A percentile compares a stretch with the other conserved stretches of the same genome.
Conservation (phyloP, 1,140 invertebrate genomes). For the Callitettix versicolor region DNA sequence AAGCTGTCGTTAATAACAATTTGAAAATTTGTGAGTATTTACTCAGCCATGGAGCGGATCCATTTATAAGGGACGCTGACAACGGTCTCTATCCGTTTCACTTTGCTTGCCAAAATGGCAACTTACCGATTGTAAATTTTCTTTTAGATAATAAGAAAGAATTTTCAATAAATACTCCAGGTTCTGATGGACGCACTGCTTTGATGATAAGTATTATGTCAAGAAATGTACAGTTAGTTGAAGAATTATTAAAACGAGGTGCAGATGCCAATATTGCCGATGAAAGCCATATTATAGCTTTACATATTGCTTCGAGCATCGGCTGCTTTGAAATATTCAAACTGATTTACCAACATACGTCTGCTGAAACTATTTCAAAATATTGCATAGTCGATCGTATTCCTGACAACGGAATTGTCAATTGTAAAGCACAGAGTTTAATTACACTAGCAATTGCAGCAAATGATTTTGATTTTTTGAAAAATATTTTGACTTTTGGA, state of each 20-base stretch:
- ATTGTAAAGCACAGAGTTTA: background rate
- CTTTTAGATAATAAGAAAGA: constrained; percentile 15
- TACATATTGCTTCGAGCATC: constrained; percentile 28
- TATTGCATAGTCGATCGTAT: constrained; percentile 14
- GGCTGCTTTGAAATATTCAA: constrained; percentile 6
- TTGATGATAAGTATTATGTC: constrained; percentile 40
- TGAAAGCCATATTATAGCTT: constrained; percentile 35
- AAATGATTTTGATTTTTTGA: background rate
- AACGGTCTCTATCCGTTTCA: constrained; percentile 17
- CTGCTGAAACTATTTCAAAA: constrained; percentile 19
- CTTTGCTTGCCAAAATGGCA: constrained; percentile 21
- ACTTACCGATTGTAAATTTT: too few species aligned
- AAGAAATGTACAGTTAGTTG: constrained; percentile 35
- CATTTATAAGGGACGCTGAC: constrained; percentile 3
- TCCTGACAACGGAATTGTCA: constrained; percentile 10
- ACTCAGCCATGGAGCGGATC: constrained; percentile 12
- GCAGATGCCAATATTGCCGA: constrained; percentile 38
- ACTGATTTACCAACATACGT: constrained; percentile 7
- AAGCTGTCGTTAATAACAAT: constrained; percentile 16
- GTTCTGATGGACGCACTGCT: constrained; percentile 29
- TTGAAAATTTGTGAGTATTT: constrained; percentile 12
- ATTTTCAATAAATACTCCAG: constrained; percentile 16
- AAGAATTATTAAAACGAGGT: constrained; percentile 33
- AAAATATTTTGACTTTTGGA: background rate
- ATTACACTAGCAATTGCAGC: constrained; percentile 4